Conservation (phyloP, 2,888 invertebrate genomes). For the Eilema sororculum region DNA sequence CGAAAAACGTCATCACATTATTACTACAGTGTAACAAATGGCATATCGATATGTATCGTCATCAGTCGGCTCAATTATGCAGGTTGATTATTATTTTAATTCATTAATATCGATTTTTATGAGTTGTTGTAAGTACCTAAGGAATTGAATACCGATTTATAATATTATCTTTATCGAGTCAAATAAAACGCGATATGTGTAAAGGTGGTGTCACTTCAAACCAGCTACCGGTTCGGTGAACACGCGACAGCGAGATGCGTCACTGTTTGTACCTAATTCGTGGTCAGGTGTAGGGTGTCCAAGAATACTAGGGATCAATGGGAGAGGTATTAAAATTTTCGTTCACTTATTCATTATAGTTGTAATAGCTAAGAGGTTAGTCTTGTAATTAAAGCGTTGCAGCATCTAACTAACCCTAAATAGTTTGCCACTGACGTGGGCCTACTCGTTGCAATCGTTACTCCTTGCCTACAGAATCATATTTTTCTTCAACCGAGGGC, state of each 20-base stretch:
- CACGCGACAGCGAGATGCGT: constrained; percentile 31
- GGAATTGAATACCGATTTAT: constrained; percentile 10
- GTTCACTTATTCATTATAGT: neutral
- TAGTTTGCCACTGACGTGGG: too few species aligned
- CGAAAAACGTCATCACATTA: neutral
- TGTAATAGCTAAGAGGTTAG: neutral
- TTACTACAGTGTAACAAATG: neutral
- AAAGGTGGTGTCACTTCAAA: constrained; percentile 38
- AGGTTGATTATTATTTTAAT: neutral
- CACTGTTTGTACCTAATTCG: constrained; percentile 27
- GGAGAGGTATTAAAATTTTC: neutral
- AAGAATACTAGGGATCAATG: neutral
- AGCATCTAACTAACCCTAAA: too few species aligned
- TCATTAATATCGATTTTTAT: neutral
- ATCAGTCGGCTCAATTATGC: neutral
- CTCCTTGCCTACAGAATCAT: too few species aligned
- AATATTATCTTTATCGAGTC: constrained; percentile 18
- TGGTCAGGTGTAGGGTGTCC: constrained; percentile 23
- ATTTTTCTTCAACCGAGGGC: neutral
- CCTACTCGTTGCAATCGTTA: too few species aligned
- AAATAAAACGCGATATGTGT: constrained; percentile 26
- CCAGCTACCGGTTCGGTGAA: constrained; percentile 49
- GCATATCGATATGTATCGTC: neutral
- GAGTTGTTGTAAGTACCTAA: neutral
- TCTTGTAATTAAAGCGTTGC: neutral